Evolutionary conservation across 2,113 vertebrate genomes (phyloP).

Genomic region (Albula glossodonta): DNA sequence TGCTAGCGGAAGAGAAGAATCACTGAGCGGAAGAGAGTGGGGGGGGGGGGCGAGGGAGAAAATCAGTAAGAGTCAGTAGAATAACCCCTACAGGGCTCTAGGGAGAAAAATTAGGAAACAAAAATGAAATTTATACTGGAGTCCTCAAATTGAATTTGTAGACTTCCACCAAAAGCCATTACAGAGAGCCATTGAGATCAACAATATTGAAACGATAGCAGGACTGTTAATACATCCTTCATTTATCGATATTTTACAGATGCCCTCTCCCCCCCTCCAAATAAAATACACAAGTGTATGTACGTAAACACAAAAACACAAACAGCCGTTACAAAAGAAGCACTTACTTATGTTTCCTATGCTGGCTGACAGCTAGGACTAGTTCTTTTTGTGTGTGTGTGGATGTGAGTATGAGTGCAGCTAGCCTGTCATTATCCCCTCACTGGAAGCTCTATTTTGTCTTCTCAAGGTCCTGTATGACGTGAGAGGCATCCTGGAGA

Average conservation of each 20-base stretch:
- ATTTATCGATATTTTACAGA: background rate
- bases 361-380: no score
- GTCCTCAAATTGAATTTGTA: no score
- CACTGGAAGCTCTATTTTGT: background rate
- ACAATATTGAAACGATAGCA: background rate
- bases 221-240: background rate
- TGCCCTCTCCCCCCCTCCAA: background rate
- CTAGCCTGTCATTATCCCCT: background rate
- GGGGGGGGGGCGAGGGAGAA: no score
- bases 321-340: background rate
- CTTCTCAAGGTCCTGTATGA: slow-evolving; percentile 81
- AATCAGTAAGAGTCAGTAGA: background rate
- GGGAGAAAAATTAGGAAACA: no score
- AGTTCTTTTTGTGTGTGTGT: background rate
- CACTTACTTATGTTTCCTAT: no score
- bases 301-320: slow-evolving; percentile 14
- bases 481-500: slow-evolving; percentile 83
- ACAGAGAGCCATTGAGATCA: background rate
- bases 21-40: no score
- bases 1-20: background rate
- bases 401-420: background rate
- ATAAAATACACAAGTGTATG: background rate
- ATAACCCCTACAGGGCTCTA: background rate
- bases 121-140: no score
- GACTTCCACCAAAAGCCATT: no score